Evolutionary conservation across 1,140 invertebrate genomes (phyloP).

Genomic region (Eulimnadia texana): DNA sequence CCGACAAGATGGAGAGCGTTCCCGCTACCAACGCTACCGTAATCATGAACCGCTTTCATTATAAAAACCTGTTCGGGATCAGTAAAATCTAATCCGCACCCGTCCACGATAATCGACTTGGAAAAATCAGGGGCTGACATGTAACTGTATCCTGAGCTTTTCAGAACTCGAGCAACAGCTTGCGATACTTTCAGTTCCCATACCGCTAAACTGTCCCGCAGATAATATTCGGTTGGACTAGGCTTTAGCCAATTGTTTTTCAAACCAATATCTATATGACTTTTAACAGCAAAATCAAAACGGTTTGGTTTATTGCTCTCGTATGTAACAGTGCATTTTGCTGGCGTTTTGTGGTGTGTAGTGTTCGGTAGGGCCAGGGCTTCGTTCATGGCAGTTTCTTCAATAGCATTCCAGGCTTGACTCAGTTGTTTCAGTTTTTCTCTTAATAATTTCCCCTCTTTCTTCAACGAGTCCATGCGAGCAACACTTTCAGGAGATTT

Average conservation of each 20-base stretch:
- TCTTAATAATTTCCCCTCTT: constrained; percentile 37
- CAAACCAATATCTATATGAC: constrained; percentile 42
- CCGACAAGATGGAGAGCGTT: constrained; percentile 47
- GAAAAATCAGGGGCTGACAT: constrained; percentile 50
- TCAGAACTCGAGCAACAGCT: constrained; percentile 34
- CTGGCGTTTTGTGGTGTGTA: constrained; percentile 44
- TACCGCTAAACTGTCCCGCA: constrained; percentile 41
- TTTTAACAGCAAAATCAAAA: constrained; percentile 17
- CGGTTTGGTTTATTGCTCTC: constrained; percentile 8
- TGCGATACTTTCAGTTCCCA: constrained; percentile 46
- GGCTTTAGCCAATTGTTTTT: constrained; percentile 39
- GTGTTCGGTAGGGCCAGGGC: constrained; percentile 46
- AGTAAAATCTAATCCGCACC: constrained; percentile 40
- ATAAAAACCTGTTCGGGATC: constrained; percentile 37
- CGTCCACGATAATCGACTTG: constrained; percentile 49
- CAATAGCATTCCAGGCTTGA: constrained; percentile 31
- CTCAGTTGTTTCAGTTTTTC: constrained; percentile 40
- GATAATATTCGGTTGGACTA: constrained; percentile 42
- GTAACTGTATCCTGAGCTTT: constrained; percentile 33
- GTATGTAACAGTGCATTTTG: constrained; percentile 31
- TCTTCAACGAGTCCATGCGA: constrained; percentile 32
- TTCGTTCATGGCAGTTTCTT: constrained; percentile 40
- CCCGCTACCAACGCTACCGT: constrained; percentile 29
- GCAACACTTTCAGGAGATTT: neutral
- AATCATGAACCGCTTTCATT: constrained; percentile 32